Evolutionary conservation across 2,113 vertebrate genomes (phyloP), one percentile per base, ranked within the genome.

Genomic region (Hepsetus odoe): DNA sequence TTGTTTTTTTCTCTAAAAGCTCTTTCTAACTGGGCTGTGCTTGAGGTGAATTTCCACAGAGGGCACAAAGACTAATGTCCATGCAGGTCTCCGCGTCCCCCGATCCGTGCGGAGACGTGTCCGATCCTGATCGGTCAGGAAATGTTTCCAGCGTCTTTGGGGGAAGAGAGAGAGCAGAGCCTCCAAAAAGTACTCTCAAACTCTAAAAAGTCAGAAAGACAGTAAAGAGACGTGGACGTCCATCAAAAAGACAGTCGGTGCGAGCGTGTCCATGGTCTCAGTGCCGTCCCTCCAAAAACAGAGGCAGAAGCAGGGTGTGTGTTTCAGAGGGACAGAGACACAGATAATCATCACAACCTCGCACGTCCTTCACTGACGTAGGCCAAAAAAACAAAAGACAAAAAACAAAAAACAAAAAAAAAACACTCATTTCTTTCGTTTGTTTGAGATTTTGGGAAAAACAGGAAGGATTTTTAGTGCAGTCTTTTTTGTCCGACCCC

Each of bases 401-500:
- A n/a, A n/a, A n/a, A n/a, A n/a, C n/a, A 59, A 68, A 77, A 44
- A 64, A 76, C 73, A 82, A 55, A 64, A 79, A 51, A 66, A 75
- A 77, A 79, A 85, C 84, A 78, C 84, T 85, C 81, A 85, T 79
- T 89, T 82, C 87, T 88, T 89, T 91, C 85, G 85, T 86, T 90
- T 28, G 24, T 58, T 67, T 28, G 40, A 44, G 35, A 44, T 46
- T 62, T 40, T 9, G 59, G 59, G 28, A 74, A 77, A 85, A 85
- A 75, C 71, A 59, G 33, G 73, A 80, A 38, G 35, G 8, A 49
- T 26, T 89, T 89, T 91, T 92, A 92, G 91, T 88, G 91, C 89
- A 91, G 92, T 90, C 91, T 91, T 86, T 92, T 92, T 89, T 85
- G 91, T 89, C 88, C 88, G 82, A 88, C 84, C 86, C 84, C 85